Percentiles rank a stretch among this genome's conserved stretches.
These are phyloP conservation scores for Aphaenogaster ashmeadi DNA, from an alignment of 1,140 invertebrate genomes.

Conservation along the genomic window DNA sequence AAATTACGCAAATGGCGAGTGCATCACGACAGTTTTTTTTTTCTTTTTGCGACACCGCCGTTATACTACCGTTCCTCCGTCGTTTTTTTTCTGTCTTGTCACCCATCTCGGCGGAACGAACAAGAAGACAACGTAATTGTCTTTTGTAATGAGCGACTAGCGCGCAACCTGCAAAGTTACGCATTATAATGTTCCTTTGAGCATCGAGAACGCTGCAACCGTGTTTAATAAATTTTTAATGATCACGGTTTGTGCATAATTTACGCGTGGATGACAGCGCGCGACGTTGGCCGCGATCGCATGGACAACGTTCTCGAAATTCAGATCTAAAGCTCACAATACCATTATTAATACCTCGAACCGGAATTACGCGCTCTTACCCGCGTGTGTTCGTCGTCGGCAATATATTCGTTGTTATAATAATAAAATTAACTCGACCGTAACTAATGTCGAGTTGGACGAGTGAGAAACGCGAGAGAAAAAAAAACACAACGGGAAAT, in stretches of 20 bases:
- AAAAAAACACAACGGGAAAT: neutral
- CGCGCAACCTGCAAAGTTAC: neutral
- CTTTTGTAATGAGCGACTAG: slow-evolving; percentile 30
- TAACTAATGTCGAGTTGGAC: slow-evolving; percentile 38
- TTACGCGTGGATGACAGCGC: slow-evolving; percentile 1
- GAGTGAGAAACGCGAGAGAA: slow-evolving; percentile 15
- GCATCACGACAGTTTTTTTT: neutral
- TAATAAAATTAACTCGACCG: slow-evolving; percentile 52
- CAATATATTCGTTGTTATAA: slow-evolving; percentile 41
- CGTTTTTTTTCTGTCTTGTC: neutral
- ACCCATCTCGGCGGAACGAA: neutral
- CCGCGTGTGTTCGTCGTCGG: slow-evolving; percentile 19
- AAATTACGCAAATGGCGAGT: neutral
- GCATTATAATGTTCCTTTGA: slow-evolving; percentile 24
- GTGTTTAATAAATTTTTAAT: slow-evolving; percentile 59
- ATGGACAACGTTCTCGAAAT: slow-evolving; percentile 28
- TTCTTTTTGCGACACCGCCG: neutral
- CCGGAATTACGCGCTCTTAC: slow-evolving; percentile 44
- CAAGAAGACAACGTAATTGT: slow-evolving; percentile 28
- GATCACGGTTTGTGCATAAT: slow-evolving; percentile 32
- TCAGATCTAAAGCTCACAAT: slow-evolving; percentile 40
- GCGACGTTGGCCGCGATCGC: neutral
- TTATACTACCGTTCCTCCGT: neutral
- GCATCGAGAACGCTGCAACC: neutral
- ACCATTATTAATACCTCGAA: slow-evolving; percentile 45